Evolutionary conservation across 2,797 vertebrate species (phyloP).

Genomic region (Novumbra hubbsi): DNA sequence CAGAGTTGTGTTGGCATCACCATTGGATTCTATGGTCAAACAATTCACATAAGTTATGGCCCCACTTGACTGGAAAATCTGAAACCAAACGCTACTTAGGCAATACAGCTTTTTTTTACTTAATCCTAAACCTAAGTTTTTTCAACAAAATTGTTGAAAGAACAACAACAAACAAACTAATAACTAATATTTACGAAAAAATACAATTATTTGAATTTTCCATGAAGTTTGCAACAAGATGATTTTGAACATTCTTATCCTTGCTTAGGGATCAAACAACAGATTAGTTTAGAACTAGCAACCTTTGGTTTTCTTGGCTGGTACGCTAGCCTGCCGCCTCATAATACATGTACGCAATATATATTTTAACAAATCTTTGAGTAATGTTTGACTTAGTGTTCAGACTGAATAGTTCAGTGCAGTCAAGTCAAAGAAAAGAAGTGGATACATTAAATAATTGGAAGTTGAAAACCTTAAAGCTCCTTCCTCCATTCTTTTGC

Average conservation of each 20-base stretch:
- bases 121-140: too few relatives aligned
- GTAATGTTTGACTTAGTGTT: background rate
- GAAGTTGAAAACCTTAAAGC: slow-evolving; percentile 4
- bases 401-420: background rate
- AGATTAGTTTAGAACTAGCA: too few relatives aligned
- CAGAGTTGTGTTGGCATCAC: slow-evolving; percentile 59
- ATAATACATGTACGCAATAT: background rate
- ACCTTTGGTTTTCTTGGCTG: too few relatives aligned
- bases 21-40: slow-evolving; percentile 41
- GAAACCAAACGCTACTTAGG: slow-evolving; percentile 30
- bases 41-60: slow-evolving; percentile 53
- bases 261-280: too few relatives aligned
- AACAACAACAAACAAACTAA: background rate
- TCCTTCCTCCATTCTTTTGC: slow-evolving; percentile 15
- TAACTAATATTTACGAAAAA: background rate
- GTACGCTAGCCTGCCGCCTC: too few relatives aligned
- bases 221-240: too few relatives aligned
- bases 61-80: slow-evolving; percentile 64
- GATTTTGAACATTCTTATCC: too few relatives aligned
- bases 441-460: slow-evolving; percentile 17
- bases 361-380: background rate
- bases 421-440: background rate
- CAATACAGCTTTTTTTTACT: slow-evolving; percentile 13
- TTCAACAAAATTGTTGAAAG: background rate
- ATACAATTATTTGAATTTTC: background rate